phyloP scores from a whole-genome alignment of 2,797 vertebrate species.

The Falco naumanni region DNA sequence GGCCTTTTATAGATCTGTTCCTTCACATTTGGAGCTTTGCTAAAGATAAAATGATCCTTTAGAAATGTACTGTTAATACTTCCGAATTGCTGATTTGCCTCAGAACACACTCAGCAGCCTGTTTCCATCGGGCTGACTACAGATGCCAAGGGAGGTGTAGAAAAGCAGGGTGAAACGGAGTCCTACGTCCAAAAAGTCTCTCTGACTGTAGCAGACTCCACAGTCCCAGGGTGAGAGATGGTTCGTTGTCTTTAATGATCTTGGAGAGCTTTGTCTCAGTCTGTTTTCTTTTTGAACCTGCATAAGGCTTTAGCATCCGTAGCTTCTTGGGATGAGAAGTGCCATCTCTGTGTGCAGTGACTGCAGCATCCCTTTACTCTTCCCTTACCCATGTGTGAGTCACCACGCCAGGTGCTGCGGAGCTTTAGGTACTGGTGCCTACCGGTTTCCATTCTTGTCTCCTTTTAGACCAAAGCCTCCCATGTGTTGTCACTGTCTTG shows the following conservation, averaged over 20 bases:
- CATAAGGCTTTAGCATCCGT: not conserved
- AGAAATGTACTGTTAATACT: not conserved
- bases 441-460: not conserved
- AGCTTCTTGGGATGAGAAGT: not conserved
- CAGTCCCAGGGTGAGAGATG: not conserved
- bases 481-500: not conserved
- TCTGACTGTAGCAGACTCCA: not conserved
- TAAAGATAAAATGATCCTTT: slow-evolving; percentile 4
- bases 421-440: not conserved
- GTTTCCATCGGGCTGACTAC: not conserved
- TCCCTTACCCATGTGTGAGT: not conserved
- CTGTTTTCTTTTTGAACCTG: not conserved
- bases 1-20: not conserved
- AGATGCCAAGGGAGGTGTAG: not conserved
- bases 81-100: not conserved
- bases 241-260: not conserved
- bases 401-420: not conserved
- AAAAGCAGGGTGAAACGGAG: not conserved
- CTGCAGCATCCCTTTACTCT: not conserved
- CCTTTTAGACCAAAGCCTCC: not conserved
- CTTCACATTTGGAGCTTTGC: slow-evolving; percentile 3
- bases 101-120: not conserved
- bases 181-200: not conserved
- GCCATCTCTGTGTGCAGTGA: not conserved
- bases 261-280: not conserved